Evolutionary conservation across 2,888 invertebrate species (phyloP), one percentile per base, ranked within the genome.

Genomic region (Neoascia interrupta): DNA sequence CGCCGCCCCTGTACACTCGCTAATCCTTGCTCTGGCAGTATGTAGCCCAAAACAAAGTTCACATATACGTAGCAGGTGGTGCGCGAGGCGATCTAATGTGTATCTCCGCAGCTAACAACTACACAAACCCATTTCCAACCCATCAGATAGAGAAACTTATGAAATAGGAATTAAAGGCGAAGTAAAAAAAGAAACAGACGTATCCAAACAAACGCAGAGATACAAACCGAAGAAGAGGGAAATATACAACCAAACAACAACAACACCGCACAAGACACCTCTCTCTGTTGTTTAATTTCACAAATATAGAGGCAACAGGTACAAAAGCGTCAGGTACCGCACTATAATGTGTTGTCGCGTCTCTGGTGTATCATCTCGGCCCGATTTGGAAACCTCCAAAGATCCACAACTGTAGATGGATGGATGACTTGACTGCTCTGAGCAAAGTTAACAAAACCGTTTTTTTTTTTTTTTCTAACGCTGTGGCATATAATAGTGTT

Each of bases 301-400:
- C 47, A 56, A 49, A 54, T 61, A 16, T 60, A 60, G 53, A 51
- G 53, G 58, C 70, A 63, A 76, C 75, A 76, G 75, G 70, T 63
- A 76, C 72, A 64, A 60, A 66, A 72, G 53, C 64, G 36, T 66
- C 72, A 76, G 76, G 60, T 72, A 60, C 58, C 26, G 53, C 53
- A 76, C 75, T 47, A 69, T 69, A 63, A 51, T 39, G 49, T 19
- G 41, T 53, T 21, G 28, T 43, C 60, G 45, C 53, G 54, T 69
- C 63, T 16, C 49, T 23, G 51, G 51, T 63, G 51, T 58, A 64
- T 64, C 56, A 58, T 70, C 58, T 63, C 47, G 53, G 53, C 76
- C 60, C 53, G 76, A 72, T 76, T 76, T 76, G 64, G 76, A 76
- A 76, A 76, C 76, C 53, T 64, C 72, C 45, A 72, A 76, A 76